phyloP scores from a whole-genome alignment of 2,113 vertebrate genomes.

The Ranitomeya imitator region DNA sequence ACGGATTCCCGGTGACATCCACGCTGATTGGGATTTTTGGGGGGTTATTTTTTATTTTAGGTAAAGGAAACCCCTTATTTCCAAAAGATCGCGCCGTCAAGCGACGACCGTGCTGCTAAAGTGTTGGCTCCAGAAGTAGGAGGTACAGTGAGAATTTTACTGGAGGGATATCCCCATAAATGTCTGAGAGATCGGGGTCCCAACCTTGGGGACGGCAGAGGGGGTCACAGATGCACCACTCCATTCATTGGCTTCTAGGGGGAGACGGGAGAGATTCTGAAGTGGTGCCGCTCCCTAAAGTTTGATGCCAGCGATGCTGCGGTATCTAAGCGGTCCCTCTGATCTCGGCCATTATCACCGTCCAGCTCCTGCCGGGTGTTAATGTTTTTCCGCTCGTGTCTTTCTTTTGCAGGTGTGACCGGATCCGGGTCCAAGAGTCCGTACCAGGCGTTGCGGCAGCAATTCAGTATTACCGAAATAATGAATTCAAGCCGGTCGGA shows the following conservation, averaged over 20 bases:
- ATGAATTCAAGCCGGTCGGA: constrained; percentile 86
- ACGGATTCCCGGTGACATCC: not conserved
- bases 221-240: no score
- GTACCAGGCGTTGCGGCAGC: constrained; percentile 84
- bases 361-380: not conserved
- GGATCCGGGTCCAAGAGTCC: constrained; percentile 77
- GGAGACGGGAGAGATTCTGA: no score
- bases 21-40: not conserved
- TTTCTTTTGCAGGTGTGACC: constrained; percentile 66
- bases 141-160: constrained; percentile 63
- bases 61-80: constrained; percentile 92
- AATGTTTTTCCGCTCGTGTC: not conserved
- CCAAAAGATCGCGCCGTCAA: constrained; percentile 86
- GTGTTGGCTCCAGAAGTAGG: constrained; percentile 82
- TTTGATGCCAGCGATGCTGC: no score
- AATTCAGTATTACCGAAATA: constrained; percentile 96
- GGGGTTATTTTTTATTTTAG: constrained; percentile 63
- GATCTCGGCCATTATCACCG: no score
- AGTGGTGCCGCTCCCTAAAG: no score
- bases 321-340: no score
- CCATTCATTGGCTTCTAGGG: no score
- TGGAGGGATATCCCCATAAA: not conserved
- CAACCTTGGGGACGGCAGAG: no score
- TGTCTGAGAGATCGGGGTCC: no score
- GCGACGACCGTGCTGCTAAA: constrained; percentile 81